A percentile compares a stretch with the other conserved stretches of the same genome.
Conservation (phyloP, 2,888 invertebrate genomes). For the Phyllotreta cruciferae region DNA sequence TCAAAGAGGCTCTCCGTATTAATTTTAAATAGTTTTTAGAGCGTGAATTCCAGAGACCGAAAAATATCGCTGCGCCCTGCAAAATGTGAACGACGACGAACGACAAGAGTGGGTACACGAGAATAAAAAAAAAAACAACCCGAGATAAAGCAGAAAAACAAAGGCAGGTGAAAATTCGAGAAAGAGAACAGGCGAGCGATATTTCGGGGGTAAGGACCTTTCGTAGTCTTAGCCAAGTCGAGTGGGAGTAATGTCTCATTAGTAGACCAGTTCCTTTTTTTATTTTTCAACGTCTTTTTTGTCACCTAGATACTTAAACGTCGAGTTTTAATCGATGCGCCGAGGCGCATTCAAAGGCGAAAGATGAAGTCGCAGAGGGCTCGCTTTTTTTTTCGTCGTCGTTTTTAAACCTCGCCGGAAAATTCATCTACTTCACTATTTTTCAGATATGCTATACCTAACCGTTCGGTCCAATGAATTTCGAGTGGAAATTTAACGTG, state of each 20-base stretch:
- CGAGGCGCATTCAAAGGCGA: constrained; percentile 41
- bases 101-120: constrained; percentile 20
- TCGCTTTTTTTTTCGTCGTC: constrained; percentile 31
- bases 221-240: constrained; percentile 38
- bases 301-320: constrained; percentile 50
- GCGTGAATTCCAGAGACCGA: constrained; percentile 34
- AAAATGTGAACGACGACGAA: constrained; percentile 26
- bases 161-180: constrained; percentile 42
- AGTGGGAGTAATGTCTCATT: constrained; percentile 51
- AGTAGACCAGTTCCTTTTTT: constrained; percentile 48
- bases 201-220: constrained; percentile 45
- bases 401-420: constrained; percentile 38
- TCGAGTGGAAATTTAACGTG: too few relatives aligned
- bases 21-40: constrained; percentile 36
- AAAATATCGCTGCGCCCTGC: constrained; percentile 35
- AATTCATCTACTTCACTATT: constrained; percentile 34
- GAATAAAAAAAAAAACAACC: constrained; percentile 26
- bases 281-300: constrained; percentile 47
- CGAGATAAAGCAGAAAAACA: constrained; percentile 36
- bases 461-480: constrained; percentile 13
- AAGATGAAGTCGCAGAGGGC: constrained; percentile 31
- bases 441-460: constrained; percentile 15
- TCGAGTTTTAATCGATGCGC: constrained; percentile 50
- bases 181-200: constrained; percentile 34
- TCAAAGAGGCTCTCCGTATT: constrained; percentile 26